These are phyloP conservation scores for Rhipidura dahli DNA, from an alignment of 2,113 vertebrate species.

Conservation along the genomic window DNA sequence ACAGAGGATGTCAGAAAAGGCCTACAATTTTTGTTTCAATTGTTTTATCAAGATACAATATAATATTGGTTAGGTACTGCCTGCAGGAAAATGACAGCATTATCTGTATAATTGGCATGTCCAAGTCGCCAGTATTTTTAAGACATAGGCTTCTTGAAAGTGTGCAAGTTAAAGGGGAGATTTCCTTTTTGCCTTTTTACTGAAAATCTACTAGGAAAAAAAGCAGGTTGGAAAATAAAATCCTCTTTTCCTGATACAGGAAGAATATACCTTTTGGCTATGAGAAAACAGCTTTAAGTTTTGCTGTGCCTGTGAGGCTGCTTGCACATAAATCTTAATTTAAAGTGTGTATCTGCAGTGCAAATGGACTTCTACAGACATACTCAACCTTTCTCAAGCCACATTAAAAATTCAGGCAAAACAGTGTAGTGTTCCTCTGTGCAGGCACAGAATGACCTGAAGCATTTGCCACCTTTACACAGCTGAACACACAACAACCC, in stretches of 20 bases:
- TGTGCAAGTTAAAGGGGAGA: not conserved
- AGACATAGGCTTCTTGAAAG: not conserved
- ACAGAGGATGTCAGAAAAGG: not conserved
- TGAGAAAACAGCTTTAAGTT: not conserved
- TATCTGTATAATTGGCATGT: not conserved
- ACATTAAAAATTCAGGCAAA: not conserved
- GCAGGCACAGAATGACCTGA: not conserved
- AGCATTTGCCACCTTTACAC: not conserved
- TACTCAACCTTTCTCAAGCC: not conserved
- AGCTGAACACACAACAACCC: not conserved
- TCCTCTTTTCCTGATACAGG: not conserved
- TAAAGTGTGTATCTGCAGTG: not conserved
- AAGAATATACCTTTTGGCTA: not conserved
- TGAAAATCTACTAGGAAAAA: not conserved
- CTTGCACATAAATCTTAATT: not conserved
- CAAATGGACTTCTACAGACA: not conserved
- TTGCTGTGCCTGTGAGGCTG: not conserved
- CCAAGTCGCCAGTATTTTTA: not conserved
- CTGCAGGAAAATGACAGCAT: slow-evolving; percentile 28
- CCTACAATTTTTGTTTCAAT: slow-evolving; percentile 1
- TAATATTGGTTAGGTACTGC: not conserved
- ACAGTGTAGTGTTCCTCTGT: not conserved
- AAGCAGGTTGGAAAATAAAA: not conserved
- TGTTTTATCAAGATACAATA: slow-evolving; percentile 15
- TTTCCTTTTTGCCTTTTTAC: not conserved